Evolutionary conservation across 2,888 invertebrate genomes (phyloP), one percentile per base, ranked within the genome.

Genomic region (Globia sparganii): DNA sequence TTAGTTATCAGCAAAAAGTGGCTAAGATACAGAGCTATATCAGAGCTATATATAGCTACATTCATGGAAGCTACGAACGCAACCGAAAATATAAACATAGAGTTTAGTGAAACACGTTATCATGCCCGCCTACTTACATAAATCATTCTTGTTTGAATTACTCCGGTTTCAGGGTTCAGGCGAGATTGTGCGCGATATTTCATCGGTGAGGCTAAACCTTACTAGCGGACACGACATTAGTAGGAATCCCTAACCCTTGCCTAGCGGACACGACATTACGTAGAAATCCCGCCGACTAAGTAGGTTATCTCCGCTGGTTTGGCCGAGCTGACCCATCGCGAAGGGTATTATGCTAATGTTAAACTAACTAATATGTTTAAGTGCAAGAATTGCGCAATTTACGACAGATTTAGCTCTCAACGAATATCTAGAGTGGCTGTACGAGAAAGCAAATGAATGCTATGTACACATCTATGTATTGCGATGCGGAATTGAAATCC

Each of bases 131-230:
- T 83, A 76, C 84, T 86, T 87, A 84, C 84, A 87, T 87, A 87
- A 87, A 87, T 87, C 87, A 87, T 86, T 80, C 62, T 72, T 79
- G 86, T 86, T 83, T 87, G 86, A 86, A 86, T 86, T 81, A 86
- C 81, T 84, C 75, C 64, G 78, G 79, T 78, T 82, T 70, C 67
- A 72, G 78, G 79, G 82, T 69, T 72, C 72, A 72, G 69, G 77
- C 77, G 76, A 86, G 81, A 86, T 86, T 83, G 83, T 80, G 72
- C 67, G 78, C 79, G 78, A 85, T 88, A 88, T 82, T 83, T 80
- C 84, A 80, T 81, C 74, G 73, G 81, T 61, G 71, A 65, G 53
- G 77, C 69, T 87, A 82, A 81, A 77, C 84, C 78, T 69, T 64
- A 68, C 75, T 58, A 77, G 72, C 76, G 75, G 79, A 79, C 84